Conservation (phyloP, 2,113 vertebrate genomes). For the Pelecanoides urinatrix region DNA sequence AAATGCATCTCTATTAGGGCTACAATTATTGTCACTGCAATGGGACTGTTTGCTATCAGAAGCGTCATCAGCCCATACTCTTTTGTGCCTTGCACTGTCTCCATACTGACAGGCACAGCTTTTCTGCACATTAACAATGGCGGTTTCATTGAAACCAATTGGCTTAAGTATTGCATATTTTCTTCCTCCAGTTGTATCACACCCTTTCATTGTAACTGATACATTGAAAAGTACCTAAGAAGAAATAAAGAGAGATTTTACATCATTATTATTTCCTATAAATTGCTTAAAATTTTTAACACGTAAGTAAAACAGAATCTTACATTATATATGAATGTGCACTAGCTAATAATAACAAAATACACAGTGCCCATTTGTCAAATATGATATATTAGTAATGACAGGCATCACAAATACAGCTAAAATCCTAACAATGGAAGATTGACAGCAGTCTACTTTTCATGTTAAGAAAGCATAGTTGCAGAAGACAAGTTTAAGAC, state of each 20-base stretch:
- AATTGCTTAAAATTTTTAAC: background rate
- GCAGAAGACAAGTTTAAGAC: background rate
- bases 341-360: background rate
- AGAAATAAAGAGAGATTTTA: conserved; percentile 8
- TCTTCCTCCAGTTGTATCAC: conserved; percentile 75
- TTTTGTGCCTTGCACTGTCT: conserved; percentile 41
- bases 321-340: background rate
- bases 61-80: conserved; percentile 75
- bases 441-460: background rate
- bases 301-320: background rate
- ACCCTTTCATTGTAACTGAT: conserved; percentile 83
- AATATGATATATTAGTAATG: background rate
- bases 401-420: background rate
- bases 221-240: conserved; percentile 89
- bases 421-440: background rate
- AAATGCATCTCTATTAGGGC: background rate
- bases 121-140: conserved; percentile 76
- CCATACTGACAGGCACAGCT: conserved; percentile 82
- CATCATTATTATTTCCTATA: background rate
- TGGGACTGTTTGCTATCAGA: conserved; percentile 54
- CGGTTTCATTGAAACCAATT: conserved; percentile 95
- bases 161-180: conserved; percentile 80
- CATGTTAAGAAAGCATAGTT: background rate
- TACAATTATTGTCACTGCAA: conserved; percentile 58
- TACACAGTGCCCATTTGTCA: background rate